Conservation (phyloP, 2,797 vertebrate genomes). For the Vireo griseus region DNA sequence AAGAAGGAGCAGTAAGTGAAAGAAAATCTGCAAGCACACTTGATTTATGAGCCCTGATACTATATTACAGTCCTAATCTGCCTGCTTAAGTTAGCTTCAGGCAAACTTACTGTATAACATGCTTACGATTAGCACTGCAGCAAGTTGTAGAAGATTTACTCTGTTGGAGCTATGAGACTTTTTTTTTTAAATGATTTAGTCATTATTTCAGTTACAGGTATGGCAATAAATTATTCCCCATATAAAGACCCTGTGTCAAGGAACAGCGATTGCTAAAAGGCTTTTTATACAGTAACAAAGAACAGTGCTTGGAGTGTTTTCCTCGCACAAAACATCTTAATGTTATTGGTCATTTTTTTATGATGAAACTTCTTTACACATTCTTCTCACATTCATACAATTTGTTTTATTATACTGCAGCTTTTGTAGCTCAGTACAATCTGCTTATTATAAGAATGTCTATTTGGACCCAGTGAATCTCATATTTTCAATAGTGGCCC, state of each 20-base stretch:
- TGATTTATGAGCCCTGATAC: conserved; percentile 90
- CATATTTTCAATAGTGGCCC: conserved; percentile 70
- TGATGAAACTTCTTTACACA: conserved; percentile 61
- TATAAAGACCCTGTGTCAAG: conserved; percentile 66
- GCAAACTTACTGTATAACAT: conserved; percentile 78
- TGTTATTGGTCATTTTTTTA: conserved; percentile 66
- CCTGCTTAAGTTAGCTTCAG: conserved; percentile 84
- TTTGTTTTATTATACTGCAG: conserved; percentile 64
- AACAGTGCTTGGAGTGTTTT: conserved; percentile 55
- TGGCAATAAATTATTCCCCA: conserved; percentile 68
- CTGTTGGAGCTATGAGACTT: conserved; percentile 66
- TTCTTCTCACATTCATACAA: conserved; percentile 53
- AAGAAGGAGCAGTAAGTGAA: conserved; percentile 87
- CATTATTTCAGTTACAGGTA: conserved; percentile 76
- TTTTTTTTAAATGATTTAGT: conserved; percentile 67
- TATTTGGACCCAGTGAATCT: conserved; percentile 67
- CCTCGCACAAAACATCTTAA: conserved; percentile 65
- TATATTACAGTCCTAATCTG: conserved; percentile 85
- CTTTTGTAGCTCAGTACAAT: conserved; percentile 60
- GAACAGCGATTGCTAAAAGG: conserved; percentile 56
- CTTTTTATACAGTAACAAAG: conserved; percentile 67
- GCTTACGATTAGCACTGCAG: conserved; percentile 78
- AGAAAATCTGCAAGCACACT: conserved; percentile 85
- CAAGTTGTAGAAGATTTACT: conserved; percentile 79
- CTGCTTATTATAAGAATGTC: conserved; percentile 62